Base-by-base conservation (phyloP, 2,797 vertebrate genomes). In the Crocidura indochinensis region DNA sequence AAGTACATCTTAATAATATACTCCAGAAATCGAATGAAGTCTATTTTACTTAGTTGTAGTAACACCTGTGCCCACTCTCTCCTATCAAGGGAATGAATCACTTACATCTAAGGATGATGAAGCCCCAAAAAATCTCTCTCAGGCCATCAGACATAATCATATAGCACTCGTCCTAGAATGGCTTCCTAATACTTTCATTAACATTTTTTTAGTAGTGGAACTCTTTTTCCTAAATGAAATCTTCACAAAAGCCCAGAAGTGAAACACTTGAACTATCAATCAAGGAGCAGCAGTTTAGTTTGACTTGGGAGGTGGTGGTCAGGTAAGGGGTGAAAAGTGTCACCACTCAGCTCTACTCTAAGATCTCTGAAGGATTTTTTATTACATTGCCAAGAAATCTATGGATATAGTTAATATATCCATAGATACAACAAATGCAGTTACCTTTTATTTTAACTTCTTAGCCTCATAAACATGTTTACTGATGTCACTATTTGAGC, bases 381-480 rank as follows among this genome's bases (percentile, higher is more conserved):
- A 83, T 60, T 19, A 47, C 22, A 71, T 10, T 46, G 19, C 67
- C 73, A 88, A 49, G 73, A 84, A 94, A 67, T 1, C 84, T 88
- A 79, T 80, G 72, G 71, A 62, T 20, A 88, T n/a, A 10, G n/a
- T 76, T 85, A 64, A n/a, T 22, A 53, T 24, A 51, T 92, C 82
- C 47, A 92, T 0, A 71, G 65, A 90, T 90, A 90, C 8, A 83
- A 31, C 47, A 29, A 4, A 53, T 49, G 76, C 79, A 46, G 93
- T 19, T 15, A 6, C 27, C 22, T 29, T 56, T 10, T 38, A 2
- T 26, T n/a, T 15, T 29, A 80, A 29, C 14, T 86, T 91, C 12
- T 76, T 22, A 76, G 88, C 3, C n/a, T 51, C 90, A 71, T 73
- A 76, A 80, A n/a, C 38, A 29, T 86, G 15, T 89, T 91, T 85